These are phyloP conservation scores for Cephalophus harveyi DNA, from an alignment of 2,113 vertebrate species.

Conservation along the genomic window DNA sequence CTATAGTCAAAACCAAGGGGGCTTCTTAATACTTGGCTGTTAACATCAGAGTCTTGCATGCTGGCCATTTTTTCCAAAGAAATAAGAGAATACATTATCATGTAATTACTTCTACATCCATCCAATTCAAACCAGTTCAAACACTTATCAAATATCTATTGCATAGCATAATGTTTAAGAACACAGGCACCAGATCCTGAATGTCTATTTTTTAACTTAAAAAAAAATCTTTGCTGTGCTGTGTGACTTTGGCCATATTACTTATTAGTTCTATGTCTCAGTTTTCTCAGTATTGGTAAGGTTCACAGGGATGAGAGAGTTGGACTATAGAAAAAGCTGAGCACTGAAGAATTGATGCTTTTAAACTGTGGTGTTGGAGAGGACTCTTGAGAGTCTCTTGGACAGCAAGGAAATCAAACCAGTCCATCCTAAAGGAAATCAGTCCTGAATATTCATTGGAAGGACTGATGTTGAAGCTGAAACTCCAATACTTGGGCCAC, in stretches of 20 bases:
- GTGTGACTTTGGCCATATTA: neutral
- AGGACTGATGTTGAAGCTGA: neutral
- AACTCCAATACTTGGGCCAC: neutral
- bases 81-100: constrained; percentile 2
- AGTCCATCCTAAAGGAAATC: neutral
- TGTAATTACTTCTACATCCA: neutral
- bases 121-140: neutral
- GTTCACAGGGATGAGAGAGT: neutral
- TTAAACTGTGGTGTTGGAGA: neutral
- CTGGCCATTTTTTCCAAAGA: neutral
- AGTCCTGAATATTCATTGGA: neutral
- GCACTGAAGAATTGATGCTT: neutral
- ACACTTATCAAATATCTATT: neutral
- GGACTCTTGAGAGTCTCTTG: neutral
- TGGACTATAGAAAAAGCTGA: neutral
- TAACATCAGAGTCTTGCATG: neutral
- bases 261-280: neutral
- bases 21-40: neutral
- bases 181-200: neutral
- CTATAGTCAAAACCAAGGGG: neutral
- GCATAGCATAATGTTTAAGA: neutral
- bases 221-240: neutral
- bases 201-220: too few relatives aligned
- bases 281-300: neutral
- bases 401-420: neutral